A percentile compares a stretch with the other conserved stretches of the same genome.
Conservation (phyloP, 2,797 vertebrate genomes). For the Setipinna tenuifilis region DNA sequence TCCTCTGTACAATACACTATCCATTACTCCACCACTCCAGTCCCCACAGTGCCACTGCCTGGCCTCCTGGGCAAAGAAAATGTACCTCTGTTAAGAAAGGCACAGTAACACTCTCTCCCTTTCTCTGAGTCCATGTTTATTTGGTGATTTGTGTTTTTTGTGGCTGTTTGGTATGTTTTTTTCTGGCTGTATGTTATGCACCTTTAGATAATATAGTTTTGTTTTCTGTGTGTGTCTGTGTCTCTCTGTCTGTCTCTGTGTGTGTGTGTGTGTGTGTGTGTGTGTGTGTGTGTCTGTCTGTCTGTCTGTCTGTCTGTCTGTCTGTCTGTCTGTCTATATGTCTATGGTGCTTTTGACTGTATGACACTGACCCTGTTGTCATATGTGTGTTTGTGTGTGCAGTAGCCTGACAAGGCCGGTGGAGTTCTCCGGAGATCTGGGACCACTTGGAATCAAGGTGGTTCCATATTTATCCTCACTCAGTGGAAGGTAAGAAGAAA, state of each 20-base stretch:
- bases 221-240: too few relatives aligned
- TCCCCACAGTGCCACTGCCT: not conserved
- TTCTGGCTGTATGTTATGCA: not conserved
- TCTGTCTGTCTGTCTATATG: not conserved
- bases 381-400: slow-evolving; percentile 48
- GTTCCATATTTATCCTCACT: slow-evolving; percentile 93
- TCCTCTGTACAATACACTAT: not conserved
- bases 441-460: slow-evolving; percentile 92
- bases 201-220: too few relatives aligned
- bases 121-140: not conserved
- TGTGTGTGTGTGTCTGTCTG: too few relatives aligned
- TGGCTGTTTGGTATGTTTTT: not conserved
- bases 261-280: too few relatives aligned
- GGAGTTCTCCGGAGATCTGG: slow-evolving; percentile 84
- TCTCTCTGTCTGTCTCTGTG: too few relatives aligned
- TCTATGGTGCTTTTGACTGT: not conserved
- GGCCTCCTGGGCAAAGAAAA: not conserved
- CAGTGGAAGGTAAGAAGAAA: slow-evolving; percentile 87
- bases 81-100: not conserved
- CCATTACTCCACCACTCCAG: not conserved
- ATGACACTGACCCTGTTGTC: slow-evolving; percentile 23
- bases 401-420: slow-evolving; percentile 84
- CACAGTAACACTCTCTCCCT: not conserved
- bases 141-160: not conserved
- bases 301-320: not conserved